Conservation (phyloP, 2,113 vertebrate species). For the Proteles cristata region DNA sequence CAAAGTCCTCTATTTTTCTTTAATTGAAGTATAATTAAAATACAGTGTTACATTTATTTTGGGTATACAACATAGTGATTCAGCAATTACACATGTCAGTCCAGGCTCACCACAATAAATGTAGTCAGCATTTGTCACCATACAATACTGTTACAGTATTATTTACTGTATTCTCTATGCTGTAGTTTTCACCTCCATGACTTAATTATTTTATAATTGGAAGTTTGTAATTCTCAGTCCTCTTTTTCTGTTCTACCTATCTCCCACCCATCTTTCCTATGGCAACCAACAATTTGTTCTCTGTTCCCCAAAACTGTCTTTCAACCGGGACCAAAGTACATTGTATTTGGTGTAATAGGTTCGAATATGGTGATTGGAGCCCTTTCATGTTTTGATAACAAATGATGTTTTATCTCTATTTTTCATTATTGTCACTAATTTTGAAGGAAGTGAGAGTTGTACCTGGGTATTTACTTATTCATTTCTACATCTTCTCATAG, state of each 20-base stretch:
- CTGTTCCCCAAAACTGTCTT: background rate
- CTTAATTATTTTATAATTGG: background rate
- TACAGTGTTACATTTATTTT: background rate
- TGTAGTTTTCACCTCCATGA: background rate
- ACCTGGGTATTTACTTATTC: background rate
- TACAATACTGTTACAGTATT: background rate
- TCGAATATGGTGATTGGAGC: background rate
- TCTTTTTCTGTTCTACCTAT: background rate
- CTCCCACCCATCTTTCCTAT: background rate
- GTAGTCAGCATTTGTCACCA: background rate
- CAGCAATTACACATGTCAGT: background rate
- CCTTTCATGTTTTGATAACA: background rate
- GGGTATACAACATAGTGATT: background rate
- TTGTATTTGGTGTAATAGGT: background rate
- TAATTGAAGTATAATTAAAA: background rate
- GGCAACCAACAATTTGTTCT: background rate
- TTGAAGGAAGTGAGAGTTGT: background rate
- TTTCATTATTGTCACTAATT: slow-evolving; percentile 17
- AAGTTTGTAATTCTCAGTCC: background rate
- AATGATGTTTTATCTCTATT: background rate
- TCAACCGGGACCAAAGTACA: background rate
- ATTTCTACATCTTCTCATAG: background rate
- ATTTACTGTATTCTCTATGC: background rate
- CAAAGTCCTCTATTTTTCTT: background rate
- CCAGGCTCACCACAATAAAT: background rate